These are phyloP conservation scores for Carassius auratus DNA, from an alignment of 2,113 vertebrate genomes.

Conservation along the genomic window DNA sequence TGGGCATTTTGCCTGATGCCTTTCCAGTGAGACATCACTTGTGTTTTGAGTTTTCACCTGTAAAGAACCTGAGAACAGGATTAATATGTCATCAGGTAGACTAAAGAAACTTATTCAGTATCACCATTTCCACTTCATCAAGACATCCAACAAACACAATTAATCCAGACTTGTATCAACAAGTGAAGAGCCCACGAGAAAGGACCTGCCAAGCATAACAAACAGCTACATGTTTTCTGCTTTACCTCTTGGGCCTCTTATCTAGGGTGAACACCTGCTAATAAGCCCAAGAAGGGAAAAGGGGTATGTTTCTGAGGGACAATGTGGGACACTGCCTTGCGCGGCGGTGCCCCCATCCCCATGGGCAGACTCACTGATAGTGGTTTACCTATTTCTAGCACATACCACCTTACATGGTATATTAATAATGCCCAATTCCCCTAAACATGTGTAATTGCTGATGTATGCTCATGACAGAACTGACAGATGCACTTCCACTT, in stretches of 20 bases:
- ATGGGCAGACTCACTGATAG: no score
- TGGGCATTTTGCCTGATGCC: constrained; percentile 31
- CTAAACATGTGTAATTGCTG: no score
- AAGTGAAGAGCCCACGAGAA: constrained; percentile 52
- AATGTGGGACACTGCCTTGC: no score
- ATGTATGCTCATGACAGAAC: no score
- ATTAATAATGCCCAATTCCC: no score
- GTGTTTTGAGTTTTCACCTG: constrained; percentile 40
- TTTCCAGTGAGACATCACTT: constrained; percentile 48
- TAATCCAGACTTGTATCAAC: constrained; percentile 55
- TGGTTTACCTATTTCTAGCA: no score
- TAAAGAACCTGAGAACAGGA: constrained; percentile 51
- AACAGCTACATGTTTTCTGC: constrained; percentile 2
- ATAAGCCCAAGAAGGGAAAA: no score
- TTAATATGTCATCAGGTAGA: constrained; percentile 59
- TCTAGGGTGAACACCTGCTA: no score
- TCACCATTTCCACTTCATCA: constrained; percentile 33
- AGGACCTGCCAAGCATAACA: constrained; percentile 49
- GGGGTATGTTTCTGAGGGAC: no score
- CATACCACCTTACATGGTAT: no score
- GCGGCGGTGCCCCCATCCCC: no score
- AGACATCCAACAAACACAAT: constrained; percentile 19
- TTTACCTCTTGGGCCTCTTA: neutral
- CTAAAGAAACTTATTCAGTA: constrained; percentile 25
- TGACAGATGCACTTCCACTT: no score